Evolutionary conservation across 1,140 invertebrate genomes (phyloP).

Genomic region (Euwallacea fornicatus): DNA sequence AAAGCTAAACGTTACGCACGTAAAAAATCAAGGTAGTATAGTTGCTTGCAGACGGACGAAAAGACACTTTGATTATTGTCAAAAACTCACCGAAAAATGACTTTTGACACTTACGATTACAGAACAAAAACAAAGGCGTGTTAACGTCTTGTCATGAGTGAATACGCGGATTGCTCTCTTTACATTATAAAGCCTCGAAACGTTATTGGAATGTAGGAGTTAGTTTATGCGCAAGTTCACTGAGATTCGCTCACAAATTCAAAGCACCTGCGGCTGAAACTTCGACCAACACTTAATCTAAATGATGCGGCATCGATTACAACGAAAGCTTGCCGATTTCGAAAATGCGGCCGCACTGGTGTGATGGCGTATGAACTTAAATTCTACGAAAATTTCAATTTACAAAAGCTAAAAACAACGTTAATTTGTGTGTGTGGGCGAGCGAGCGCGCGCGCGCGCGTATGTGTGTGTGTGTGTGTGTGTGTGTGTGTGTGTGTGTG

Average conservation of each 20-base stretch:
- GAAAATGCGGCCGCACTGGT: too few relatives aligned
- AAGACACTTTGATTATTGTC: conserved; percentile 2
- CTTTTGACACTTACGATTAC: background rate
- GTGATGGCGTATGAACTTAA: background rate
- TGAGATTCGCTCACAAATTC: too few relatives aligned
- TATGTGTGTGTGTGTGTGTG: too few relatives aligned
- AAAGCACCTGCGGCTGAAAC: too few relatives aligned
- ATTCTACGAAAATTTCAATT: background rate
- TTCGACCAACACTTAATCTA: too few relatives aligned
- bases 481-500: too few relatives aligned
- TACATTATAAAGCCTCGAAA: background rate
- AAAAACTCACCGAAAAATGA: conserved; percentile 4
- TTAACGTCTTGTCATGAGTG: background rate
- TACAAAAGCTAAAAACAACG: background rate
- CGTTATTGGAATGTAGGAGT: background rate
- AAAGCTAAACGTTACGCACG: conserved; percentile 13
- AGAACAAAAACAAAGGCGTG: too few relatives aligned
- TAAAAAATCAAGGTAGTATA: conserved; percentile 16
- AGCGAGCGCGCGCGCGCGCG: too few relatives aligned
- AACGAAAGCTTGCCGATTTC: too few relatives aligned
- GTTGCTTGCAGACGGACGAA: conserved; percentile 10
- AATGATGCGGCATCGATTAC: too few relatives aligned
- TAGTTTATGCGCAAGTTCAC: background rate
- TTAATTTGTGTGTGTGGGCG: background rate
- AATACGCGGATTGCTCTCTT: background rate